phyloP scores from a whole-genome alignment of 2,797 vertebrate genomes.

The Betta splendens region DNA sequence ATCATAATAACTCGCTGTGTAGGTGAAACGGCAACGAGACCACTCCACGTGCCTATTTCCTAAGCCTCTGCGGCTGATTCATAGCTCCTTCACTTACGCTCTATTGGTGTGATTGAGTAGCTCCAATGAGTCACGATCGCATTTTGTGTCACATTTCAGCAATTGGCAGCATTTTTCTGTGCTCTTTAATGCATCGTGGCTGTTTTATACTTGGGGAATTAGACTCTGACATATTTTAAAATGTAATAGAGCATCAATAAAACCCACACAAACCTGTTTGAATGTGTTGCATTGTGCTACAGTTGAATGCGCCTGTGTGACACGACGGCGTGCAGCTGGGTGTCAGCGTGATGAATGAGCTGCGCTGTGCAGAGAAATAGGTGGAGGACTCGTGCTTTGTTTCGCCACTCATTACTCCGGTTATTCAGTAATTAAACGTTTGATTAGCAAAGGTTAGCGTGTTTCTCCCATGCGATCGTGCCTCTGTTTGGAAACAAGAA shows the following conservation, averaged over 20 bases:
- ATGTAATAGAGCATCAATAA: background rate
- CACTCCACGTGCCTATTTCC: no score
- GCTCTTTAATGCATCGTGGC: slow-evolving; percentile 14
- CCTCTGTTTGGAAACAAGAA: slow-evolving; percentile 15
- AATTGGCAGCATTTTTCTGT: background rate
- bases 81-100: slow-evolving; percentile 2
- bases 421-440: slow-evolving; percentile 14
- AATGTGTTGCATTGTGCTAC: slow-evolving; percentile 6
- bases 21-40: background rate
- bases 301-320: background rate
- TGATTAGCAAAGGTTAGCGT: slow-evolving; percentile 6
- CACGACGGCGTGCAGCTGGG: no score
- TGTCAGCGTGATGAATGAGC: no score
- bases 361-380: background rate
- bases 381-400: slow-evolving; percentile 6
- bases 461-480: slow-evolving; percentile 17
- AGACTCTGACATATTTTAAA: background rate
- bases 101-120: no score
- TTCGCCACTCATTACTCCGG: background rate
- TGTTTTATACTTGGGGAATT: slow-evolving; percentile 28
- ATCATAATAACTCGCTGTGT: slow-evolving; percentile 3
- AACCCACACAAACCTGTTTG: background rate
- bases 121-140: slow-evolving; percentile 13
- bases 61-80: slow-evolving; percentile 23
- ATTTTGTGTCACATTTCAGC: no score